phyloP scores from a whole-genome alignment of 2,888 invertebrate species.

The Dryocosmus kuriphilus region DNA sequence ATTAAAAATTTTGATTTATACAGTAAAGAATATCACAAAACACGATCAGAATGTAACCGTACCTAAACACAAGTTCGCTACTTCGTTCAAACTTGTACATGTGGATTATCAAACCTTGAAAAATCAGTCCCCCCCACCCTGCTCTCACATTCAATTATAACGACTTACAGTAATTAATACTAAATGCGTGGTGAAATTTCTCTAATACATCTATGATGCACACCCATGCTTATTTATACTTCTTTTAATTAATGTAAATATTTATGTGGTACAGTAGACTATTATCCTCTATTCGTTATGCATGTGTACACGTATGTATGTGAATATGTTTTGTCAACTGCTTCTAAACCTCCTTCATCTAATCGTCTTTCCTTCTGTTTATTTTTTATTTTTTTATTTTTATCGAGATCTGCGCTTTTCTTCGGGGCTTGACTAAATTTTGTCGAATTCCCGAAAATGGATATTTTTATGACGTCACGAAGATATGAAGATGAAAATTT shows the following conservation, averaged over 20 bases:
- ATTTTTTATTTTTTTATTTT: neutral
- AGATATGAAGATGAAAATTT: conserved; percentile 21
- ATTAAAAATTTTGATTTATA: conserved; percentile 37
- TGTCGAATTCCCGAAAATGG: neutral
- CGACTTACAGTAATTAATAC: conserved; percentile 54
- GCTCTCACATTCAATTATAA: conserved; percentile 52
- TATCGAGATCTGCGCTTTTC: neutral
- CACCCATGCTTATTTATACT: conserved; percentile 69
- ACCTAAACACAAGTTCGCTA: conserved; percentile 22
- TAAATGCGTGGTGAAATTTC: conserved; percentile 65
- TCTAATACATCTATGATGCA: conserved; percentile 69
- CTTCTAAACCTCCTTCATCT: conserved; percentile 10
- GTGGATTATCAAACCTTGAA: conserved; percentile 34
- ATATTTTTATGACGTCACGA: conserved; percentile 8
- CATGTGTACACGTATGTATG: conserved; percentile 53
- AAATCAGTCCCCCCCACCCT: conserved; percentile 27
- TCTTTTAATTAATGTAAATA: conserved; percentile 63
- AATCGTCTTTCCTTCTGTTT: neutral
- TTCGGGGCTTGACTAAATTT: neutral
- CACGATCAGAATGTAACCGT: conserved; percentile 34
- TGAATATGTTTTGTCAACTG: conserved; percentile 46
- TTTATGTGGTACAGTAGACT: conserved; percentile 67
- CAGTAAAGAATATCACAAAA: conserved; percentile 38
- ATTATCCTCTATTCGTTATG: conserved; percentile 62
- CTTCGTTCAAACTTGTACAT: conserved; percentile 5